Base-by-base conservation (phyloP, 92 coral and sea anemone species). In the Desmophyllum pertusum region DNA sequence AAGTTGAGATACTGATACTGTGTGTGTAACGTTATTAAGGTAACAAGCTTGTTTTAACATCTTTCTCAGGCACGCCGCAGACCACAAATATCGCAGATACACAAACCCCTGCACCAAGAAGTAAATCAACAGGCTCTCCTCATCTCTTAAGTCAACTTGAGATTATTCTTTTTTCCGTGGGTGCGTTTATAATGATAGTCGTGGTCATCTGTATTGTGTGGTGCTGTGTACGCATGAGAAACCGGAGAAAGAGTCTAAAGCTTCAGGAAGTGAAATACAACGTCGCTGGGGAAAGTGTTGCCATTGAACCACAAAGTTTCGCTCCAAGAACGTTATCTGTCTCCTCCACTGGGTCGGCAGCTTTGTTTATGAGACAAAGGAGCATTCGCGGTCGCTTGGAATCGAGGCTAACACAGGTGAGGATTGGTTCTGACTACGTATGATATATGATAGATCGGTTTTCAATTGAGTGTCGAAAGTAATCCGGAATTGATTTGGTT, bases 321-420 rank as follows among this genome's bases (percentile, higher is more conserved):
- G 45, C 69, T 5, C 50, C 29, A 64, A 83, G 94, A 36, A 91
- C 92, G 33, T 57, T 88, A 0, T 94, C 98, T 6, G 78, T 78
- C 9, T 91, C 94, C 11, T 91, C 94, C 6, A 65, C 85, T 41
- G 90, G 92, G 69, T 91, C 94, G 75, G 90, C 88, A 10, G 84
- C 84, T 25, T 79, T 83, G 10, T 48, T 92, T 1, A 29, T 84
- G 63, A 89, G 94, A 15, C 92, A 91, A 27, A 84, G 94, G 65
- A 91, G 94, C 69, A 31, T 91, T 80, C 95, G 93, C 70, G 36
- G 53, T 83, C 91, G 93, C 9, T 41, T 92, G 86, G 93, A 83
- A 43, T 91, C 94, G 39, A 84, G 94, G 71, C 85, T 91, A 0
- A 77, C 92, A 52, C 92, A 91, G 61, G 81, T 84, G 48, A 61